phyloP scores from a whole-genome alignment of 2,888 invertebrate species.

The Eupithecia dodoneata region DNA sequence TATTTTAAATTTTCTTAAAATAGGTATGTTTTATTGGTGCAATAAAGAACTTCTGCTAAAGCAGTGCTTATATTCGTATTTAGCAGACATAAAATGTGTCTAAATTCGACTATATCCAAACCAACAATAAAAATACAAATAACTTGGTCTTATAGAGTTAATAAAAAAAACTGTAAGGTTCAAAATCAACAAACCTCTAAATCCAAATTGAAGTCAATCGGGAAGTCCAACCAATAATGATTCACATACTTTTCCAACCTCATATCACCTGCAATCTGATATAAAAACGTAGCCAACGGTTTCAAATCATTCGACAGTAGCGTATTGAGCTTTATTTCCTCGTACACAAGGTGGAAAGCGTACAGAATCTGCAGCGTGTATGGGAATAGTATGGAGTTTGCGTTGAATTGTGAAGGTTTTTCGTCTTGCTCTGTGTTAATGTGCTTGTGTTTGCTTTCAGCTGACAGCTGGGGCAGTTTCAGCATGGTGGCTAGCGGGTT shows the following conservation, averaged over 20 bases:
- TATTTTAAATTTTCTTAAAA: neutral
- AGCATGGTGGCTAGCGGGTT: constrained; percentile 73
- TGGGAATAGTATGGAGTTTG: constrained; percentile 87
- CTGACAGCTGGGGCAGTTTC: constrained; percentile 57
- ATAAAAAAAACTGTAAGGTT: neutral
- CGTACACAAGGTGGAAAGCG: constrained; percentile 94
- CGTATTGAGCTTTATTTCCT: constrained; percentile 93
- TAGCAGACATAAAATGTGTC: neutral
- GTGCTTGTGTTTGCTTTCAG: constrained; percentile 47
- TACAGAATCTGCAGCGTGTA: constrained; percentile 90
- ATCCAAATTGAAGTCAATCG: constrained; percentile 82
- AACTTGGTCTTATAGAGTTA: neutral
- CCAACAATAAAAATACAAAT: neutral
- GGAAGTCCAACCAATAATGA: constrained; percentile 95
- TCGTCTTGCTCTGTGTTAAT: constrained; percentile 51
- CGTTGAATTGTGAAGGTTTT: constrained; percentile 81
- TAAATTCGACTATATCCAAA: neutral
- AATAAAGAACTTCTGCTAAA: neutral
- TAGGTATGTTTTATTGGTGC: neutral
- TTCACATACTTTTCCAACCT: constrained; percentile 87
- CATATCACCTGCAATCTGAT: constrained; percentile 91
- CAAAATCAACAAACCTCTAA: constrained; percentile 44
- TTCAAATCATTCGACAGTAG: constrained; percentile 87
- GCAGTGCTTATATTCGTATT: neutral
- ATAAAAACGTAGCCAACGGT: constrained; percentile 87